These are phyloP conservation scores for Bostrychus sinensis DNA, from an alignment of 2,113 vertebrate species.

Conservation along the genomic window DNA sequence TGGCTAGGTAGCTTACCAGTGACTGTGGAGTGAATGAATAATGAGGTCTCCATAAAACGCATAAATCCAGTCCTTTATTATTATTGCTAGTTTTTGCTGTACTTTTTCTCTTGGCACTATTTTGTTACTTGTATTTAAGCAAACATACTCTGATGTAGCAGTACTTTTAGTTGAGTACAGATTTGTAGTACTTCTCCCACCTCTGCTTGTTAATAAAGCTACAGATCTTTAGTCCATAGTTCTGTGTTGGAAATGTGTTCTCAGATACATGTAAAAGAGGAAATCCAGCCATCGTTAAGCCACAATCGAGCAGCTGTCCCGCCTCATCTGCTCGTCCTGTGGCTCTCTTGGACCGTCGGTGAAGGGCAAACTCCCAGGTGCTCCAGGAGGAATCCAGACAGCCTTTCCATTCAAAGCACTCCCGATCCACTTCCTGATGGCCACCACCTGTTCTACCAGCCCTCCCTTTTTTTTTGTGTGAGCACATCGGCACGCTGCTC, in stretches of 20 bases:
- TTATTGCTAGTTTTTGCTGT: too few relatives aligned
- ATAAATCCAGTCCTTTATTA: too few relatives aligned
- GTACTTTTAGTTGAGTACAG: too few relatives aligned
- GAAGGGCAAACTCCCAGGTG: conserved; percentile 75
- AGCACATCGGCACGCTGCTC: not conserved
- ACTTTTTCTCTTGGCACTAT: too few relatives aligned
- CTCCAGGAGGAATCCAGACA: conserved; percentile 71
- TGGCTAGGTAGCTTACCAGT: too few relatives aligned
- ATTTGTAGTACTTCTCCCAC: too few relatives aligned
- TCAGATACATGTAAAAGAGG: conserved; percentile 46
- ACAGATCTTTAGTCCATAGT: too few relatives aligned
- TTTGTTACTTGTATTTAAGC: too few relatives aligned
- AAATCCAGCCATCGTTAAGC: conserved; percentile 58
- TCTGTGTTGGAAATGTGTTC: conserved; percentile 32
- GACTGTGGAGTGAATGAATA: too few relatives aligned
- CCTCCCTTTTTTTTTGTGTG: not conserved
- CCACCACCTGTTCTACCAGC: conserved; percentile 77
- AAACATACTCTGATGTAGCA: too few relatives aligned
- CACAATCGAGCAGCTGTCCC: conserved; percentile 75
- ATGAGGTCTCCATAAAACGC: too few relatives aligned
- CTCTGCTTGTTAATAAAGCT: conserved; percentile 23
- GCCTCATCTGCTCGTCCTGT: conserved; percentile 64
- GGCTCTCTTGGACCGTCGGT: conserved; percentile 63
- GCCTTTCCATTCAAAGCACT: conserved; percentile 71
- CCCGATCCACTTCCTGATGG: conserved; percentile 75